These are phyloP conservation scores for Calephelis perditalis DNA, from an alignment of 2,888 invertebrate species.

Conservation along the genomic window DNA sequence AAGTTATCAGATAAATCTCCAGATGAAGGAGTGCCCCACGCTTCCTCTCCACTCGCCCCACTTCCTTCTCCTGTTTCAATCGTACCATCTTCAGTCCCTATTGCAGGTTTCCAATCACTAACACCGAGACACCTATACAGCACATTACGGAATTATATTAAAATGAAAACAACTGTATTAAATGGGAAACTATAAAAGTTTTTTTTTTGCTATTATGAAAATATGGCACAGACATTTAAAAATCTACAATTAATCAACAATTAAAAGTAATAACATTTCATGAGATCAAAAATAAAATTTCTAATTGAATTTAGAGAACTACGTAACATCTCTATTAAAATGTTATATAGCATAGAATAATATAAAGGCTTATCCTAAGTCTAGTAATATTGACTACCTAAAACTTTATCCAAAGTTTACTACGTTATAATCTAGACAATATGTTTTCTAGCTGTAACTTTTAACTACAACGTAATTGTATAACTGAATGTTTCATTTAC, in stretches of 20 bases:
- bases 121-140: conserved; percentile 64
- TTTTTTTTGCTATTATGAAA: neutral
- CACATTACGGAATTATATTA: neutral
- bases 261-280: neutral
- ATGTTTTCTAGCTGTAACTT: neutral
- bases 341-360: too few relatives aligned
- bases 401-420: neutral
- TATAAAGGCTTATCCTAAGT: too few relatives aligned
- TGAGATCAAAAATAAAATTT: neutral
- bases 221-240: neutral
- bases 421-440: neutral
- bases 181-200: neutral
- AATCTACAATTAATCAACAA: conserved; percentile 1
- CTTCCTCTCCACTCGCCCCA: conserved; percentile 91
- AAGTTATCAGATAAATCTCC: conserved; percentile 89
- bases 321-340: neutral
- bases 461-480: neutral
- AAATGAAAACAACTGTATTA: neutral
- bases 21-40: conserved; percentile 93
- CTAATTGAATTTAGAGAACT: conserved; percentile 4
- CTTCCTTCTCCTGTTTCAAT: conserved; percentile 85
- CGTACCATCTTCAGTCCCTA: conserved; percentile 80
- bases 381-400: too few relatives aligned
- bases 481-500: conserved; percentile 1
- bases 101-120: conserved; percentile 77